Percentiles rank a stretch among this genome's conserved stretches.
phyloP scores from a whole-genome alignment of 2,888 invertebrate genomes.

The Caenorhabditis wallacei region DNA sequence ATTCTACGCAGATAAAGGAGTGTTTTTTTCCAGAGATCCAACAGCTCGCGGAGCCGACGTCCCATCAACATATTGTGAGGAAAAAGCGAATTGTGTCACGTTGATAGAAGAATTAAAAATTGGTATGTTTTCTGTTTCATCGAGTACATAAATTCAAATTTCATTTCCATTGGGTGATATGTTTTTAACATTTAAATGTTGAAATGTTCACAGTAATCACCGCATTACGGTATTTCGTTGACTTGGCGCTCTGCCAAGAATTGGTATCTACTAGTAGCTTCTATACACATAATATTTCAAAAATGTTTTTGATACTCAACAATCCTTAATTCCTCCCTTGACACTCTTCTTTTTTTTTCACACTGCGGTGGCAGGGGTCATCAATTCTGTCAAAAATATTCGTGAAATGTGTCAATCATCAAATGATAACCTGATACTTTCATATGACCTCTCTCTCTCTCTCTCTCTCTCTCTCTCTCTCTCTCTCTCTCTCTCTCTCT shows the following conservation, averaged over 20 bases:
- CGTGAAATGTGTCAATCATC: conserved; percentile 54
- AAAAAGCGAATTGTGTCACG: conserved; percentile 76
- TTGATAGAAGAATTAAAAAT: conserved; percentile 80
- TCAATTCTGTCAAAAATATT: conserved; percentile 51
- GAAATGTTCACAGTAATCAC: too few species aligned
- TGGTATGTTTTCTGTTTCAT: conserved; percentile 73
- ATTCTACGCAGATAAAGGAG: too few species aligned
- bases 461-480: background rate
- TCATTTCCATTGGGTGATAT: too few species aligned
- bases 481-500: background rate
- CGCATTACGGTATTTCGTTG: too few species aligned
- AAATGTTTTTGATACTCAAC: background rate
- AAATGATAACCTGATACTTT: conserved; percentile 39
- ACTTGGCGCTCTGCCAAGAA: too few species aligned
- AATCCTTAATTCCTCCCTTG: background rate
- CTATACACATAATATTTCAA: too few species aligned
- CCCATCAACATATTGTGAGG: conserved; percentile 75
- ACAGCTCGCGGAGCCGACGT: conserved; percentile 75
- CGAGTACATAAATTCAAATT: too few species aligned
- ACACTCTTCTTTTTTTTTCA: background rate
- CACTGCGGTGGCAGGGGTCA: conserved; percentile 23
- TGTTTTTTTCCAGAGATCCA: conserved; percentile 73
- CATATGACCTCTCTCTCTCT: conserved; percentile 5
- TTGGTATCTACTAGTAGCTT: too few species aligned
- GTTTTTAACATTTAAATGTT: too few species aligned